Evolutionary conservation across 1,140 invertebrate species (phyloP).

Genomic region (Pogonognathellus flavescens): DNA sequence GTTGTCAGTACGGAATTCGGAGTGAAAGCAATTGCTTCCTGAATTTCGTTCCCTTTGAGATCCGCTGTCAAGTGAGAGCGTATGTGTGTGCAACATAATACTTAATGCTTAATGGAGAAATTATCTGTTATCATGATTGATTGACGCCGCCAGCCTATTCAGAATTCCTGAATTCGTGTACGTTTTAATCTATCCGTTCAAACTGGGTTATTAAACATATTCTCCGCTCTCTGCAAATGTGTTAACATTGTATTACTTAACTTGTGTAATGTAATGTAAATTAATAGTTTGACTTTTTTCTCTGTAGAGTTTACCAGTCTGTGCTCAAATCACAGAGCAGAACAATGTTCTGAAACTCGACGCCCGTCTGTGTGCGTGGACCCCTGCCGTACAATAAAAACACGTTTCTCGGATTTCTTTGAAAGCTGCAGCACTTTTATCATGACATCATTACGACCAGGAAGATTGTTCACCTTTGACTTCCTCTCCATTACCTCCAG

Average conservation of each 20-base stretch:
- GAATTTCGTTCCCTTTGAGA: no score
- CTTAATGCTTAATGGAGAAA: background rate
- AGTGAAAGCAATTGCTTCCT: no score
- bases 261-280: conserved; percentile 2
- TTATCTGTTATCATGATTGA: no score
- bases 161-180: no score
- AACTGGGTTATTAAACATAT: background rate
- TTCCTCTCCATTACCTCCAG: conserved; percentile 13
- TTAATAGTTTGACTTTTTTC: background rate
- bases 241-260: background rate
- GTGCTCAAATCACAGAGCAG: background rate
- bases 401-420: no score
- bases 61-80: background rate
- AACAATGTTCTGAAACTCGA: background rate
- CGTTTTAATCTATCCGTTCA: no score
- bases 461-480: conserved; percentile 7
- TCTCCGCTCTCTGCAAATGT: background rate
- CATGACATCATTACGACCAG: background rate
- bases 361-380: background rate
- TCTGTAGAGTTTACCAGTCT: background rate
- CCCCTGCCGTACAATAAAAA: no score
- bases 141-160: no score
- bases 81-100: background rate
- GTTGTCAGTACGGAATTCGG: no score
- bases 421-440: background rate